Base-by-base conservation (phyloP, 2,888 invertebrate species). In the Polia nebulosa region DNA sequence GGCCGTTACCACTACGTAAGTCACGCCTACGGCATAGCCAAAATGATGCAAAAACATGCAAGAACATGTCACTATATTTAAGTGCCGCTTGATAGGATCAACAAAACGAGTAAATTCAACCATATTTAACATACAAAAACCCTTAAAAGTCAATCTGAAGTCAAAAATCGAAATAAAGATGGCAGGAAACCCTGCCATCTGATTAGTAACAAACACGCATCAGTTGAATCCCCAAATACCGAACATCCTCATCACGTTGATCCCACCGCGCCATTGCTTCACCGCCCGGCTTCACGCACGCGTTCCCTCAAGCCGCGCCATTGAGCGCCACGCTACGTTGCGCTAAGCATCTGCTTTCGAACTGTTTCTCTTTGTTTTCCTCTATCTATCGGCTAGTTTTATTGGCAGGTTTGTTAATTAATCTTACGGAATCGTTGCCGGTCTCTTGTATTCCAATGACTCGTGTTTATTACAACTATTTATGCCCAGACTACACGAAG, bases 361-460 rank as follows among this genome's bases (percentile, higher is more conserved):
- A 67, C 25, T 39, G 17, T 60, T 72, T 36, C 47, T 47, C 20
- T 68, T 59, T 59, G 72, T 68, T 72, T 60, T 60, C 47, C 32
- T 49, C 51, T 59, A 15, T 68, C 61, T 69, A n/a, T 36, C 8
- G 32, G 25, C 17, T 72, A 68, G 39, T 73, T 73, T 39, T 63
- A 68, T 73, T 72, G 68, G 47, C 68, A 73, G 73, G 39, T 47
- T 25, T 27, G 32, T 68, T 63, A 63, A 68, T 68, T 73, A 49
- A 49, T 73, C 39, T 27, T 49, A 20, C 6, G 0, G 5, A n/a
- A 29, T 20, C 45, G 34, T 36, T 61, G 22, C 36, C 9, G 29
- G 20, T 13, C 20, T 63, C 25, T 63, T 68, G 17, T 49, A 0
- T 25, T 9, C 32, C 34, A 20, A 44, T 59, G 5, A 36, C 13